Conservation (phyloP, 1,140 invertebrate genomes). For the Drosophila equinoxialis region DNA sequence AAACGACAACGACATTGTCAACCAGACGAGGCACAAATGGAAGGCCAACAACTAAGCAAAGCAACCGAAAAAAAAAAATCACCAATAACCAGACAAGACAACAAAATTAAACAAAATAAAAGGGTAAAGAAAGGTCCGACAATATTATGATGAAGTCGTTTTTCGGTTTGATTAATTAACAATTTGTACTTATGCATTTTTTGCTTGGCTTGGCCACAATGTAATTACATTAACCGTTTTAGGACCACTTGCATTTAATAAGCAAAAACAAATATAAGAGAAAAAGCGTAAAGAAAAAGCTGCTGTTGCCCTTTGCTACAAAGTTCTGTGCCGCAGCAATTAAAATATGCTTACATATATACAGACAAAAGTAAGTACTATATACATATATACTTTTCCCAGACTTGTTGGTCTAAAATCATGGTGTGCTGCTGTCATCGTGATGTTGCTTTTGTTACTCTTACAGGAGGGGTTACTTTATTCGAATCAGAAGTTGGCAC, state of each 20-base stretch:
- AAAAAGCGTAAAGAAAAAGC: conserved; percentile 18
- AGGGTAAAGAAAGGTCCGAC: conserved; percentile 26
- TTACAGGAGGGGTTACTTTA: neutral
- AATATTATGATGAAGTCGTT: conserved; percentile 14
- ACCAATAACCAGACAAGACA: too few species aligned
- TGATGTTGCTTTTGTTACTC: neutral
- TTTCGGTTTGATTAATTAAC: conserved; percentile 40
- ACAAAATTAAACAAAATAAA: neutral
- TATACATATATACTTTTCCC: conserved; percentile 23
- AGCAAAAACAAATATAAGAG: conserved; percentile 22
- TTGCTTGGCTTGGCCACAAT: conserved; percentile 25
- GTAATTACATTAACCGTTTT: conserved; percentile 25
- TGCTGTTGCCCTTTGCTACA: conserved; percentile 9
- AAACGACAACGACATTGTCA: conserved; percentile 26
- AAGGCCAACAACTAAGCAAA: conserved; percentile 15
- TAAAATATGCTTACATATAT: conserved; percentile 34
- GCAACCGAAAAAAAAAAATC: too few species aligned
- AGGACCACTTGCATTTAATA: conserved; percentile 15
- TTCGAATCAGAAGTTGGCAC: neutral
- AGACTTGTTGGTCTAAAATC: conserved; percentile 39
- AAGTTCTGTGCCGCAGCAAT: conserved; percentile 29
- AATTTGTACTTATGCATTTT: conserved; percentile 29
- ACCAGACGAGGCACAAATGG: conserved; percentile 26
- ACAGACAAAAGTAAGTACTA: neutral
- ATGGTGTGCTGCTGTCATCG: neutral